Base-by-base conservation (phyloP, 2,797 vertebrate genomes). In the Salmo trutta region DNA sequence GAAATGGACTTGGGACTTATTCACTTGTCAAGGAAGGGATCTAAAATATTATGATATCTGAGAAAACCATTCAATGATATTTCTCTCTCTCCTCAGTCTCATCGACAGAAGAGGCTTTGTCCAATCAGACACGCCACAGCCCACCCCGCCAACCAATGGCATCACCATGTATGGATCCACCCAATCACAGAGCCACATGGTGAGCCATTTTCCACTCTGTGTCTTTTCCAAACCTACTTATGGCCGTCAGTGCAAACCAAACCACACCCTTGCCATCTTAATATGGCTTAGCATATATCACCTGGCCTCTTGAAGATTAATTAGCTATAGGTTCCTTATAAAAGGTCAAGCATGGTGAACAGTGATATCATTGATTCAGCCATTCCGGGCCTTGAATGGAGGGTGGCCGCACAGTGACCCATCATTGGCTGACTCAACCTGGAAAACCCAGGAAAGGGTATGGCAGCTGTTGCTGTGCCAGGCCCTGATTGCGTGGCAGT, bases 171-270 rank as follows among this genome's bases (percentile, higher is more conserved):
- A 99, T 0, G 97, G 97, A 68, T 95, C 97, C 89, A 98, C 97
- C 21, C 96, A 97, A 78, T 98, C 97, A 29, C 98, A 99, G 92
- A 98, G 96, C 86, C 97, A 98, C 93, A 97, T 98, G 98, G 97
- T 99, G 95, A 95, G 97, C 86, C 21, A 24, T 64, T 64, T 10
- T 24, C 59, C 59, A 64, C 10, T 24, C 21, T 24, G 86, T 76
- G 21, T 27, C n/a, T 64, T 24, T 24, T 59, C 56, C 56, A 59
- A 19, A 59, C n/a, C 2, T 17, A 17, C 54, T n/a, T 59, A 10
- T 59, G 56, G 5, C 56, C n/a, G 7, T n/a, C 56, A 19, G n/a
- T 59, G 56, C 56, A 19, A 59, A 59, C 17, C n/a, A 47, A 47
- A 47, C 41, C 41, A 47, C 41, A 47, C 10, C 41, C 41, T 10